These are phyloP conservation scores for Toxostoma redivivum DNA, from an alignment of 2,113 vertebrate genomes.

Conservation along the genomic window DNA sequence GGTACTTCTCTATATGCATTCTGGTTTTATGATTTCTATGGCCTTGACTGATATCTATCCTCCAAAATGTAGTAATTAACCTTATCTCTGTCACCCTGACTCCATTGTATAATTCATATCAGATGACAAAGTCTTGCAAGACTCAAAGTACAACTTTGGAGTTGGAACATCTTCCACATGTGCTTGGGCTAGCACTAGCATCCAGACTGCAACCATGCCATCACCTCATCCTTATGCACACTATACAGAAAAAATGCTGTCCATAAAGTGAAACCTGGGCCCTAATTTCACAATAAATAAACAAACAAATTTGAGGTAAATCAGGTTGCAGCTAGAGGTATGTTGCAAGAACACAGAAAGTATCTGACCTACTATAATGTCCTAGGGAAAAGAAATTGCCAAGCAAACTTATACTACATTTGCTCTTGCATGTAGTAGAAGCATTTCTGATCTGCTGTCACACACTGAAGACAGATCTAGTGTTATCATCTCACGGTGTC, in stretches of 20 bases:
- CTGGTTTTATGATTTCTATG: background rate
- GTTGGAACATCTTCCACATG: background rate
- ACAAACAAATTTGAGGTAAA: background rate
- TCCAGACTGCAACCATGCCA: background rate
- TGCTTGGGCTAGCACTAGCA: background rate
- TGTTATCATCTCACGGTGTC: rapidly evolving
- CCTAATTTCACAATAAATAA: background rate
- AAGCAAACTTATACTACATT: background rate
- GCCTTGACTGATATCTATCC: background rate
- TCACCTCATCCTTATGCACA: background rate
- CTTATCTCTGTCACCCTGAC: background rate
- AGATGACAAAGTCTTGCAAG: background rate
- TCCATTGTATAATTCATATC: background rate
- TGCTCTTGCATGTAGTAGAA: background rate
- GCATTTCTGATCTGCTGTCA: background rate
- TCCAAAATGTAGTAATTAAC: background rate
- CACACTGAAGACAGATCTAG: background rate
- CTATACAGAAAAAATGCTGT: background rate
- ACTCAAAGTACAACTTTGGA: background rate
- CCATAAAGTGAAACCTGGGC: background rate
- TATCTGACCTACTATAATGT: background rate
- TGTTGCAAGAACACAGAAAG: background rate
- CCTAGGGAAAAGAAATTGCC: background rate
- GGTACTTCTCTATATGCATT: background rate
- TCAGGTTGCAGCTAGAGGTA: background rate